Base-by-base conservation (phyloP, 2,888 invertebrate species). In the Barypeithes pellucidus region DNA sequence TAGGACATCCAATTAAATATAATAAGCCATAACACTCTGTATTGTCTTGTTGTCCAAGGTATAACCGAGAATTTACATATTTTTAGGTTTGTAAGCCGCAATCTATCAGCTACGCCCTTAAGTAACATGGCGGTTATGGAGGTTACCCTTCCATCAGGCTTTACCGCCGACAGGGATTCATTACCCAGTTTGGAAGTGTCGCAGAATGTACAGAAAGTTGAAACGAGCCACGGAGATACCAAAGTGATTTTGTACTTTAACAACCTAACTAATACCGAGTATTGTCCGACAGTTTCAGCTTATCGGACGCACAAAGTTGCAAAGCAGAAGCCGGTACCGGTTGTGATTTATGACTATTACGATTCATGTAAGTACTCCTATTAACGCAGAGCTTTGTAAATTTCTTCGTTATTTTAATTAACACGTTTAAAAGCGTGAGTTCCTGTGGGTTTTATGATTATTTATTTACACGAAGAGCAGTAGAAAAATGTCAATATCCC, bases 91-190 rank as follows among this genome's bases (percentile, higher is more conserved):
- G 92, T 92, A 88, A 67, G 90, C 85, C 79, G 81, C 65, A 84
- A 85, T 87, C 77, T 86, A 73, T 90, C 89, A 39, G 90, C 90
- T 80, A 89, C 90, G 61, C 92, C 93, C 16, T 90, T 90, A 77
- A 95, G 95, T 75, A 97, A 97, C 77, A 93, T 97, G 92, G 94
- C 95, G 11, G 93, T 97, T 0, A 93, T 97, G 89, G 96, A 96
- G 81, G 93, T 97, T 0, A 91, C 91, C 75, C 88, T 98, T 72
- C 96, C 97, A 0, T 96, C 96, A 0, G 97, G 98, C n/a, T 98
- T 94, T 83, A 90, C 94, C 0, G 94, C 95, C 0, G 95, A 96
- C 79, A 86, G 90, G 77, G 92, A 92, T 79, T 93, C 92, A 0
- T 86, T 95, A 33, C 93, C 92, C 3, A 89, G 88, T 78, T 82